Conservation (phyloP, 2,113 vertebrate species). For the Corythoichthys haematopterus region DNA sequence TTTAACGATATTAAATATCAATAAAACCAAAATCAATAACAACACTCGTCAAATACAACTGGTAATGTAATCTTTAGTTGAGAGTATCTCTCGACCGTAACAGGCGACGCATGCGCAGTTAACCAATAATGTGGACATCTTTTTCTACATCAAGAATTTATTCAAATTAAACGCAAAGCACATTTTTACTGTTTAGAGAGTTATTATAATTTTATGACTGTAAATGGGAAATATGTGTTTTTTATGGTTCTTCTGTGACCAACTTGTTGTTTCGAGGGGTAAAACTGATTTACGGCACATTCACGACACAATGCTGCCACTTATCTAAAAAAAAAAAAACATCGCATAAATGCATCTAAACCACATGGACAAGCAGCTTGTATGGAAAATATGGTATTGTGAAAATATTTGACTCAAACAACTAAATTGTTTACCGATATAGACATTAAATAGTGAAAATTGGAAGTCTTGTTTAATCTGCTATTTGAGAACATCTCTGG, state of each 20-base stretch:
- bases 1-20: no score
- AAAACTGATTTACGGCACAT: neutral
- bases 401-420: neutral
- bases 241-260: neutral
- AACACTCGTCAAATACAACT: no score
- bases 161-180: no score
- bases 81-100: no score
- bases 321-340: neutral
- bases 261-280: neutral
- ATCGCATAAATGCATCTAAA: neutral
- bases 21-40: no score
- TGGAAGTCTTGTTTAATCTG: neutral
- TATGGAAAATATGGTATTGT: neutral
- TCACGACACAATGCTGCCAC: neutral
- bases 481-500: neutral
- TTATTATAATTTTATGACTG: no score
- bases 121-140: no score
- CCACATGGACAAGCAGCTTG: neutral
- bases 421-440: neutral
- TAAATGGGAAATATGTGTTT: neutral
- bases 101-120: no score
- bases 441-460: neutral
- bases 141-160: no score
- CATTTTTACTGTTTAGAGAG: no score
- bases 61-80: no score